Base-by-base conservation (phyloP, 2,888 invertebrate species). In the Drosophila anceps region DNA sequence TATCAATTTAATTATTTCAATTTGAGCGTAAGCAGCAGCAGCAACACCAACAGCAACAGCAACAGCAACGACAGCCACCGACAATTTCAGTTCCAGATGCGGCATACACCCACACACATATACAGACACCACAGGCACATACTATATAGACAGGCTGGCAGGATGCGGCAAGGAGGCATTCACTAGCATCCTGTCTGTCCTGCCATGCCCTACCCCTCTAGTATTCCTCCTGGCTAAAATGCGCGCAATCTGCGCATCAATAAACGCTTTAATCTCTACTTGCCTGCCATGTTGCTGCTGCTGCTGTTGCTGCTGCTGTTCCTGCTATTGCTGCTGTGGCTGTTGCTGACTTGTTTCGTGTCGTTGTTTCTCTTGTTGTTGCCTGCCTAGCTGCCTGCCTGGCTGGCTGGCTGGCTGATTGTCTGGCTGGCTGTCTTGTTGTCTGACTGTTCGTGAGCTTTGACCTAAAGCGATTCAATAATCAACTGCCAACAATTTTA, bases 381-480 rank as follows among this genome's bases (percentile, higher is more conserved):
- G 33, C 5, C 44, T 44, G 44, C 12, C 44, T 44, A 13, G 33
- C 59, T 71, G 72, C 12, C 68, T 68, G 50, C 15, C 61, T 73
- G 71, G 48, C 44, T 80, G 70, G 29, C 24, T 54, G 46, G 63
- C 72, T 64, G 50, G 24, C 54, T 50, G 48, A 27, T 13, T 50
- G 57, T 31, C 51, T 54, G 57, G 33, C 31, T 54, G 58, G n/a
- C 31, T 35, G 50, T 18, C 37, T 61, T 51, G 41, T 51, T 64
- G 64, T 58, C 68, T 70, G 85, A 62, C 79, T 87, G 82, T 84
- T 69, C 84, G 82, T 90, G 88, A 90, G 90, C 90, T 87, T 86
- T 90, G 86, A 88, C 86, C 86, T 87, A 87, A 87, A 87, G 86
- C 90, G 86, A 87, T 87, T 90, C 90, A 87, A 87, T 87, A 87